Evolutionary conservation across 2,797 vertebrate genomes (phyloP), one percentile per base, ranked within the genome.

Genomic region (Bradypodion pumilum): DNA sequence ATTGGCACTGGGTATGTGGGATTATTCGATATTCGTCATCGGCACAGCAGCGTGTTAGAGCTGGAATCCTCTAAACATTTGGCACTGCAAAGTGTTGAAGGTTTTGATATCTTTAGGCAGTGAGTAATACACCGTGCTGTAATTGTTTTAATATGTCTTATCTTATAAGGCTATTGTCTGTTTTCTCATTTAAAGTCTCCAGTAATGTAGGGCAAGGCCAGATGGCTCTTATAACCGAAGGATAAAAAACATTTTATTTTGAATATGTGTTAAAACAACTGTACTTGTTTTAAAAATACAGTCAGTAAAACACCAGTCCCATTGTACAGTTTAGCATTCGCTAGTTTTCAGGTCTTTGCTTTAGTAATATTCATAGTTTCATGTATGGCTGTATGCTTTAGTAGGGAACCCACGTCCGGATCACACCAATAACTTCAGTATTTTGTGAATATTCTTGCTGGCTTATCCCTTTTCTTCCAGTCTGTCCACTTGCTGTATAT

Each of bases 71-170:
- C n/a, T 69, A 83, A 68, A 77, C 9, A 76, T 27, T 69, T 60
- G 82, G 74, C 78, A 40, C 46, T 70, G 35, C 16, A 29, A 6
- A 76, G 81, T 37, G n/a, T n/a, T 62, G 42, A 84, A 72, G 15
- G 49, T 44, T 70, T 78, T 70, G 60, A 32, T 44, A 77, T 46
- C 74, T 78, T 77, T 35, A 78, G 52, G 60, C 37, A 59, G 35
- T 37, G 66, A 78, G 66, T 49, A 78, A 72, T n/a, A 49, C 9
- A 1, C 25, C 40, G 2, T 72, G 16, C 68, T 78, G 68, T 73
- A 73, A 79, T 49, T 63, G 76, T 84, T 84, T 84, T 65, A 78
- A 19, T 81, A 2, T 63, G 35, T 7, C 27, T 78, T 78, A 63
- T 79, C 56, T 65, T 63, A 42, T 13, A 63, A 73, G 44, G 44